Evolutionary conservation across 2,113 vertebrate species (phyloP).

Genomic region (Embiotoca jacksoni): DNA sequence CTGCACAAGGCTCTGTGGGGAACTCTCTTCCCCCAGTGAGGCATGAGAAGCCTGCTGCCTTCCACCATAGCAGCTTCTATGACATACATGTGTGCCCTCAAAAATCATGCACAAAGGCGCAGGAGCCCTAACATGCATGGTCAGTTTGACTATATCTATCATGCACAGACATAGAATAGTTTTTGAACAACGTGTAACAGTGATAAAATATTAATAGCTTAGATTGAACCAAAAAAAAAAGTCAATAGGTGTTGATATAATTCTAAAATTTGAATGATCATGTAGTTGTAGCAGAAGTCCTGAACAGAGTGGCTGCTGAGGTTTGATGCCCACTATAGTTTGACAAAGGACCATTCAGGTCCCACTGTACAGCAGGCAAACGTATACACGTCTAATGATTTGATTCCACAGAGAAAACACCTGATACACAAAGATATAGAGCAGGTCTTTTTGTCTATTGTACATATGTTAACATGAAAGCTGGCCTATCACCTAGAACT

Average conservation of each 20-base stretch:
- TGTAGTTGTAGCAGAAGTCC: slow-evolving; percentile 11
- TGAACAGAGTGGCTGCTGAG: slow-evolving; percentile 19
- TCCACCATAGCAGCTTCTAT: background rate
- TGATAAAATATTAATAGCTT: background rate
- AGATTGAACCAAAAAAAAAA: slow-evolving; percentile 23
- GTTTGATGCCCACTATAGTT: slow-evolving; percentile 45
- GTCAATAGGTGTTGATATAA: background rate
- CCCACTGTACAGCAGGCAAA: slow-evolving; percentile 8
- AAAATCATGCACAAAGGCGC: slow-evolving; percentile 30
- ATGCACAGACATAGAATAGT: background rate
- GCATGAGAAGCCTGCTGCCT: slow-evolving; percentile 51
- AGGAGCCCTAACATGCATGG: background rate
- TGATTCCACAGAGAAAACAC: background rate
- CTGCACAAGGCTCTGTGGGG: slow-evolving; percentile 65
- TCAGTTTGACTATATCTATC: background rate
- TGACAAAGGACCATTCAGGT: slow-evolving; percentile 49
- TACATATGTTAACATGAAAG: slow-evolving; percentile 20
- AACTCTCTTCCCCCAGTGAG: slow-evolving; percentile 50
- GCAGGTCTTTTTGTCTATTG: background rate
- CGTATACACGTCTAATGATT: too few relatives aligned
- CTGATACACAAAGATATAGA: background rate
- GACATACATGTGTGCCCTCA: slow-evolving; percentile 45
- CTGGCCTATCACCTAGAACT: slow-evolving; percentile 22
- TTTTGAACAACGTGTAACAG: background rate
- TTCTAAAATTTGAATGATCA: background rate